Evolutionary conservation across 2,888 invertebrate genomes (phyloP), one percentile per base, ranked within the genome.

Genomic region (Drosophila ezoana): DNA sequence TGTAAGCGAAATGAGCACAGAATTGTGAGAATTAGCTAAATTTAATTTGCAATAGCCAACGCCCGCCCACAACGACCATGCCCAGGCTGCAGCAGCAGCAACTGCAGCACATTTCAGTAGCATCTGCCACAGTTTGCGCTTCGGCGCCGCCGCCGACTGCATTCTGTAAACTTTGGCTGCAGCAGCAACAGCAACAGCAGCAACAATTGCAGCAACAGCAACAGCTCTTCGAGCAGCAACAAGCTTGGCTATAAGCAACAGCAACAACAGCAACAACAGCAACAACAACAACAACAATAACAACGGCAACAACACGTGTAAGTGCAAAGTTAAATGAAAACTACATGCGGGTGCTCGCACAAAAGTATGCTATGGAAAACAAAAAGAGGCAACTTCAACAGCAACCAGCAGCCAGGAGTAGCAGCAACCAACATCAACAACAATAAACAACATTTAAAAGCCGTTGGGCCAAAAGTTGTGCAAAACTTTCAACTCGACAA

Each of bases 1-100:
- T 90, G 91, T 92, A 84, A 93, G 94, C 67, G 95, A 95, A 93
- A 95, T 95, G 95, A 95, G 95, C 92, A 95, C 95, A 74, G 95
- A 95, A 92, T 94, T 95, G 89, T 95, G 91, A 90, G 91, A 91
- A 86, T 90, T 90, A 90, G 90, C 89, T 82, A 90, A 90, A 90
- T 90, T 90, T 86, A 91, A 90, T 91, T 79, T 88, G 80, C 84
- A 83, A 83, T 82, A 87, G 89, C 85, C 83, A 83, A 78, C 65
- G 72, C 65, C 79, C 84, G 72, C 79, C 82, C 72, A 69, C 77
- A 67, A 44, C 69, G 63, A 63, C 52, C 61, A 59, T 45, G 85
- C 54, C 72, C 78, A 65, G 48, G 72, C 59, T 57, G n/a, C 72
- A 62, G 28, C 61, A 79, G 64, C 73, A 75, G 49, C 52, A 43